These are phyloP conservation scores for Danaus chrysippus DNA, from an alignment of 2,888 invertebrate species.

Conservation along the genomic window DNA sequence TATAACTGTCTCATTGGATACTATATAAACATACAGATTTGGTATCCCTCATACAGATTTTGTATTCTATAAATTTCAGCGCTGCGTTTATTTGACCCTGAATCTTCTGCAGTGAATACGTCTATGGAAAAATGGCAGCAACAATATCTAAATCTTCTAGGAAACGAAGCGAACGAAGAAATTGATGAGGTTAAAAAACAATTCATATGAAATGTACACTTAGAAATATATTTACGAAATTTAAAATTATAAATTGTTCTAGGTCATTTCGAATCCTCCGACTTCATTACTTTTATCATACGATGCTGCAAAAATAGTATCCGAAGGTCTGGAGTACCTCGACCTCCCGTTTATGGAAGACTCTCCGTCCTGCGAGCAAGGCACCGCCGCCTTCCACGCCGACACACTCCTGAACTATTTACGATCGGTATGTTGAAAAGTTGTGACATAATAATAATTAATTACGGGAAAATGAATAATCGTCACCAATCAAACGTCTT, in stretches of 20 bases:
- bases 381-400: conserved; percentile 59
- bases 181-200: conserved; percentile 15
- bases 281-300: conserved; percentile 46
- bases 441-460: too few species aligned
- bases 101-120: conserved; percentile 38
- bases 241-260: neutral
- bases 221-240: neutral
- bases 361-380: conserved; percentile 45
- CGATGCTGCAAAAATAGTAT: conserved; percentile 44
- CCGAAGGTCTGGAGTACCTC: conserved; percentile 39
- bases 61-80: conserved; percentile 32
- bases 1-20: neutral
- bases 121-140: conserved; percentile 33
- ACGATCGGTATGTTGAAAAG: conserved; percentile 45
- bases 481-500: neutral
- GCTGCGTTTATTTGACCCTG: conserved; percentile 56
- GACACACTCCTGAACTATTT: conserved; percentile 67
- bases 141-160: conserved; percentile 35
- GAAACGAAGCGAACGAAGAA: conserved; percentile 34
- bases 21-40: neutral
- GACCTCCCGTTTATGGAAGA: conserved; percentile 35
- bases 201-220: neutral
- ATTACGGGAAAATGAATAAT: too few species aligned
- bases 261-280: conserved; percentile 27
- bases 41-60: neutral